Base-by-base conservation (phyloP, 1,140 invertebrate species). In the Pachypeltis micranthus region DNA sequence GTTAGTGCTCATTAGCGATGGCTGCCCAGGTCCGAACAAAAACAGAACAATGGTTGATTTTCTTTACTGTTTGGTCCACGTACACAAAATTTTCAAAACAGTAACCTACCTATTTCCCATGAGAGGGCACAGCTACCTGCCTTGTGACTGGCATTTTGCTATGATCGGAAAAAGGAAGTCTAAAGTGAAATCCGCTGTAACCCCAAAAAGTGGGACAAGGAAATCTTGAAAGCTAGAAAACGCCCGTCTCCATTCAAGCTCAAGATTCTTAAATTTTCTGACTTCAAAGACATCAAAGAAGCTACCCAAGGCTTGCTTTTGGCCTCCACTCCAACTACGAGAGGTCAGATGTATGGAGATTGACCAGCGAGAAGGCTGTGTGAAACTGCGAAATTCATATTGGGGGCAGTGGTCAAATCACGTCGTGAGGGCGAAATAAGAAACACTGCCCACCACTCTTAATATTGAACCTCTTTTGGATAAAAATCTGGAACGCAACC, bases 221-320 rank as follows among this genome's bases (percentile, higher is more conserved):
- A 12, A 58, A 24, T 58, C 10, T 58, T 58, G 55, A 58, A 21
- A 7, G 55, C 55, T 27, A 16, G 55, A 58, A 16, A 24, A 26
- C 55, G 55, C 2, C 55, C 55, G 14, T 58, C 55, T 58, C 55
- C 55, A 2, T 58, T 58, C 25, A 27, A 25, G 24, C 28, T 58
- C 2, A 27, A 12, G 55, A 58, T 58, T 2, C 7, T 58, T 26
- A 58, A 39, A 67, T 31, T 39, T 51, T 63, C 39, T 67, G 67
- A 72, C 72, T 72, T 58, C 25, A 58, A 58, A 24, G 25, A 58
- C 19, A 25, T 58, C 34, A 39, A 39, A 70, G 67, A 67, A 62
- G 56, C 61, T n/a, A 47, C 59, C 62, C 55, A 58, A 59, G 67
- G 68, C 56, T 54, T n/a, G 25, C 14, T 21, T 25, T 24, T 44